Evolutionary conservation across 2,113 vertebrate genomes (phyloP).

Genomic region (Lipotes vexillifer): DNA sequence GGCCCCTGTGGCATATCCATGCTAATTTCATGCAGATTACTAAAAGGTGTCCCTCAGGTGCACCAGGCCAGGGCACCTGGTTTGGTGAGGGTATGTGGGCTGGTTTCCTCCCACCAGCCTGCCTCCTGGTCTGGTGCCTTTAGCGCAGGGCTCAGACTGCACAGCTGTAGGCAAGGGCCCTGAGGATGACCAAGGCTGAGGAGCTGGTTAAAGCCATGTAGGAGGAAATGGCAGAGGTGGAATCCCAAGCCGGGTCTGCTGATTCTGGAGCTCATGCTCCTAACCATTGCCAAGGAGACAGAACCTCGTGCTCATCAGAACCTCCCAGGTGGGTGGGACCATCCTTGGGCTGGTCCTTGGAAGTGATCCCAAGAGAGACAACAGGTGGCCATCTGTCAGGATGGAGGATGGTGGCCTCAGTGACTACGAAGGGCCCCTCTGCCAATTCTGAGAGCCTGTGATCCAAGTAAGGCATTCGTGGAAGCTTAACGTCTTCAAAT

Average conservation of each 20-base stretch:
- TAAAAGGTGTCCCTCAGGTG: background rate
- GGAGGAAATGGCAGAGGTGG: background rate
- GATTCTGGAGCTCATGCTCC: background rate
- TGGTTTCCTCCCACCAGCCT: background rate
- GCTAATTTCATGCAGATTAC: background rate
- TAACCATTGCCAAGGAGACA: background rate
- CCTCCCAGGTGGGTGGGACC: background rate
- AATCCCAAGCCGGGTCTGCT: background rate
- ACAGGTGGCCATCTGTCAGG: background rate
- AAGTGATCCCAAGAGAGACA: fast-evolving
- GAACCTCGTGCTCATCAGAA: background rate
- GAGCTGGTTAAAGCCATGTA: background rate
- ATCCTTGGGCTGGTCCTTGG: background rate
- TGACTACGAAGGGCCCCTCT: background rate
- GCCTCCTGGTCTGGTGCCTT: background rate
- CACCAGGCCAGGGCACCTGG: background rate
- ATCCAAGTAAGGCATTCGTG: background rate
- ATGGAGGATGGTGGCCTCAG: background rate
- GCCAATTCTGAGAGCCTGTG: background rate
- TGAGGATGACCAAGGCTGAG: background rate
- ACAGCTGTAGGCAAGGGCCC: background rate
- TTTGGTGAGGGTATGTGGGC: background rate
- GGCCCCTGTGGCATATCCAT: background rate
- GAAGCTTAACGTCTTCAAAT: background rate
- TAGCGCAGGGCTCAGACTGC: background rate